Conservation (phyloP, 2,888 invertebrate genomes). For the Spilarctia lutea region DNA sequence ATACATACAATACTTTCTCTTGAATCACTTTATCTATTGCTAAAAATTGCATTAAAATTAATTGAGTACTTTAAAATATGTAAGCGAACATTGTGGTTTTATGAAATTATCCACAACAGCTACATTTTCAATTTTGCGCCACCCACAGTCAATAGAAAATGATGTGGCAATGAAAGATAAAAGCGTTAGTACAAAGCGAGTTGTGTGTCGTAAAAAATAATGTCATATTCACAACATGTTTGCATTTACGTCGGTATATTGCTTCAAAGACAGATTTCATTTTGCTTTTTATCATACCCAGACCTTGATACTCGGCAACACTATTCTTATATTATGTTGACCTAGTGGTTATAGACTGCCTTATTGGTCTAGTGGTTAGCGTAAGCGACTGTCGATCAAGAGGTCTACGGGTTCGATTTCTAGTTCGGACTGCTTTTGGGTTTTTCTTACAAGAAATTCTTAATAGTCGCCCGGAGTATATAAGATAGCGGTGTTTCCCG, state of each 20-base stretch:
- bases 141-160: neutral
- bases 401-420: no score
- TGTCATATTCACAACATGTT: neutral
- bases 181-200: neutral
- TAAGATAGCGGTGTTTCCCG: no score
- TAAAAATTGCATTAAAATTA: no score
- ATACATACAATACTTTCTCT: no score
- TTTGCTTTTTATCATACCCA: neutral
- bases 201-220: constrained; percentile 6
- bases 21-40: no score
- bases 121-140: neutral
- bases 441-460: no score
- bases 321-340: neutral
- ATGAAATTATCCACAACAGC: neutral
- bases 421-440: no score
- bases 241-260: neutral
- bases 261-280: neutral
- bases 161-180: neutral
- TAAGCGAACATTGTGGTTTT: neutral
- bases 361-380: no score
- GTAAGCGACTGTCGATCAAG: no score
- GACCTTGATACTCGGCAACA: neutral
- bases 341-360: no score
- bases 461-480: no score
- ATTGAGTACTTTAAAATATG: no score